Percentiles rank a stretch among this genome's conserved stretches.
These are phyloP conservation scores for Strigops habroptila DNA, from an alignment of 2,113 vertebrate species.

Conservation along the genomic window DNA sequence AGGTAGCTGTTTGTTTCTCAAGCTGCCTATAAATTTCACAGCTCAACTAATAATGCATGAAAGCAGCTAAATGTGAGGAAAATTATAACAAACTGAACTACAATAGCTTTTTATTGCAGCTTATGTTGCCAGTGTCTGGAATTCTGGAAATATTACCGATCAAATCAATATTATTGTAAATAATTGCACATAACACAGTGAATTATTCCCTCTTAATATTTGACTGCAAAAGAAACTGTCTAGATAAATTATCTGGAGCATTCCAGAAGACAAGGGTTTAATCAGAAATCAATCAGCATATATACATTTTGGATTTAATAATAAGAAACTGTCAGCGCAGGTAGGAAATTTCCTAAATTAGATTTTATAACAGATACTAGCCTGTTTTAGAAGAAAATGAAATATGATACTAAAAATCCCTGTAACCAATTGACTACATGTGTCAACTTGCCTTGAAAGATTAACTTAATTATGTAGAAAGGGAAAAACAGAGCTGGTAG, in stretches of 20 bases:
- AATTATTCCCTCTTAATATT: slow-evolving; percentile 1
- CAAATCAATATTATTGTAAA: neutral
- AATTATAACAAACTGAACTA: neutral
- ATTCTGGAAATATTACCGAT: neutral
- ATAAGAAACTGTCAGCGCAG: neutral
- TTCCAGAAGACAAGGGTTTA: slow-evolving; percentile 4
- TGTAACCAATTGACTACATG: slow-evolving; percentile 43
- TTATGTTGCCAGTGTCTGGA: neutral
- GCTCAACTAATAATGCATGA: neutral
- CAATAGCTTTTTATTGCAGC: neutral
- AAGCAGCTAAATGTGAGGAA: neutral
- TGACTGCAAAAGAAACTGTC: slow-evolving; percentile 12
- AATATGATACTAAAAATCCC: slow-evolving; percentile 36
- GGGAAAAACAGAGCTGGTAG: neutral
- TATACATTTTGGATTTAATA: slow-evolving; percentile 33
- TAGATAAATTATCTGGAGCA: neutral
- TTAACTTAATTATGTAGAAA: slow-evolving; percentile 57
- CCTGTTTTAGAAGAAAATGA: slow-evolving; percentile 11
- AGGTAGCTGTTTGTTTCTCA: neutral
- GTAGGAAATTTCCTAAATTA: neutral
- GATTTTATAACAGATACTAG: neutral
- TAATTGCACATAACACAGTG: neutral
- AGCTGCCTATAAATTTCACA: neutral
- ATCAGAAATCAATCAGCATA: slow-evolving; percentile 17
- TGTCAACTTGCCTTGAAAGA: slow-evolving; percentile 50